Conservation (phyloP, 2,113 vertebrate genomes). For the Melospiza georgiana region DNA sequence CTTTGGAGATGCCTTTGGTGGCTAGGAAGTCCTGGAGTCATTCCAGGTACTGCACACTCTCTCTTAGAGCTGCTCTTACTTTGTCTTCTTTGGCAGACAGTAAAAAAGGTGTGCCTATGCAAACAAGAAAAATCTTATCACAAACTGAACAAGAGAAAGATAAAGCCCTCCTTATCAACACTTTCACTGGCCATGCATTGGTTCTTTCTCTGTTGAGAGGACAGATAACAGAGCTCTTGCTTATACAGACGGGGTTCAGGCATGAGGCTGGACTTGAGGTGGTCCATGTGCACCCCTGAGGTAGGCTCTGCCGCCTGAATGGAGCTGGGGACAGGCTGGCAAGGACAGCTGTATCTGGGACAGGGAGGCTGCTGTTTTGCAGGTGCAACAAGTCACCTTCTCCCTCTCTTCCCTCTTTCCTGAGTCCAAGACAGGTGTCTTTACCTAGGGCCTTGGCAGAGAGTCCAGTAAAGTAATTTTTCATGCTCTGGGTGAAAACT, state of each 20-base stretch:
- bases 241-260: neutral
- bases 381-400: neutral
- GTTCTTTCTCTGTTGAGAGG: neutral
- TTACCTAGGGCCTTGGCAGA: neutral
- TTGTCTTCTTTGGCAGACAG: neutral
- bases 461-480: neutral
- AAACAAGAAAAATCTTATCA: neutral
- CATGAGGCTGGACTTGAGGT: accelerated
- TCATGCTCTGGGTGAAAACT: neutral
- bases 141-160: neutral
- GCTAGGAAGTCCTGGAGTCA: neutral
- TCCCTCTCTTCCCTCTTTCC: neutral
- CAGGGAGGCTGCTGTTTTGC: neutral
- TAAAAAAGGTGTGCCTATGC: neutral
- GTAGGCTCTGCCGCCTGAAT: neutral
- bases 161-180: neutral
- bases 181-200: accelerated
- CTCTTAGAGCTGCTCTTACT: neutral
- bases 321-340: neutral
- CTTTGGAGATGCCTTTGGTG: neutral
- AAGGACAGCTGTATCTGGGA: neutral
- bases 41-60: accelerated
- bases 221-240: neutral
- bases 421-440: neutral
- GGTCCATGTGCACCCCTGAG: neutral